phyloP scores from a whole-genome alignment of 2,113 vertebrate species.

The Dipodomys stephensi region DNA sequence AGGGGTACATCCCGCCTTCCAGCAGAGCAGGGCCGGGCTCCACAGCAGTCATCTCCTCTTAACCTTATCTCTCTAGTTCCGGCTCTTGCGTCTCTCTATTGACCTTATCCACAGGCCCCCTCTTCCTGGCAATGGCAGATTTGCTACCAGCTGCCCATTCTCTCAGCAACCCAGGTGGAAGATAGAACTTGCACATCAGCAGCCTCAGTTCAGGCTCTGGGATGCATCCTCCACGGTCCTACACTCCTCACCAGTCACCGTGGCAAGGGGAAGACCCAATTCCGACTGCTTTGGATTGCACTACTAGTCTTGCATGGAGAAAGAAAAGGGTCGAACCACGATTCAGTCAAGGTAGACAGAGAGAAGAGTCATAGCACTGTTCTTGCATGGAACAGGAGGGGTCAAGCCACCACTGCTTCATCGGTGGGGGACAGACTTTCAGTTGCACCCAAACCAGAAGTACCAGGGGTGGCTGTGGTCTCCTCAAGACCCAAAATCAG shows the following conservation, averaged over 20 bases:
- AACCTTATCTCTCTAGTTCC: no score
- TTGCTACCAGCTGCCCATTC: no score
- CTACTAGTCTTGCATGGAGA: no score
- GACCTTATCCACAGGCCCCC: neutral
- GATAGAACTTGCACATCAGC: no score
- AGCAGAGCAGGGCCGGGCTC: neutral
- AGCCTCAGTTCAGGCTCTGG: neutral
- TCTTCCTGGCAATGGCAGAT: neutral
- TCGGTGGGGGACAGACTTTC: no score
- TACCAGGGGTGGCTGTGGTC: neutral
- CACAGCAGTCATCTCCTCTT: neutral
- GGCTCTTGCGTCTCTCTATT: neutral
- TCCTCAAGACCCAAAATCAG: neutral
- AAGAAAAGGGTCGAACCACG: no score
- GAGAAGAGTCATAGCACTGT: no score
- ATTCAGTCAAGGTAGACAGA: no score
- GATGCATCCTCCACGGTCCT: no score
- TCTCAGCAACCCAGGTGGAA: neutral
- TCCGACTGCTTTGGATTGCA: neutral
- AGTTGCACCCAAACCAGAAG: neutral
- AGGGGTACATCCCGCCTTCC: neutral
- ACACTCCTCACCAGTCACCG: no score
- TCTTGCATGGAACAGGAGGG: no score
- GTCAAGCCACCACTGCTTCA: no score
- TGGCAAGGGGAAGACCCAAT: rapidly evolving